These are phyloP conservation scores for Hydractinia echinata DNA, from an alignment of 30 jellyfish, hydroid and myxozoan genomes.

Conservation along the genomic window DNA sequence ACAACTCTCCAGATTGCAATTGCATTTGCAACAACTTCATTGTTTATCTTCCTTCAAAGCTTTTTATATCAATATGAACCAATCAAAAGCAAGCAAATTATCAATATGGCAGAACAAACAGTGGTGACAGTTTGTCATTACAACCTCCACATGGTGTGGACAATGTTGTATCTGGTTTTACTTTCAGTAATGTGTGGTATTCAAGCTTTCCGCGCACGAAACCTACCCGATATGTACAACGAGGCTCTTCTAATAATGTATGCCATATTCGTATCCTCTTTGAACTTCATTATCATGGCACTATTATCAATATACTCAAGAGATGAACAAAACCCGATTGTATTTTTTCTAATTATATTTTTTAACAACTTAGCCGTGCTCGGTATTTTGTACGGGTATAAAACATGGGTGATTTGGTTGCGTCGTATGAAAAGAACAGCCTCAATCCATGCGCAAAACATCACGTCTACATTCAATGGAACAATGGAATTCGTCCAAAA, in stretches of 20 bases:
- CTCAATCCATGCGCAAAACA: no score
- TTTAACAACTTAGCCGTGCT: no score
- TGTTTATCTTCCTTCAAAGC: slow-evolving; percentile 15
- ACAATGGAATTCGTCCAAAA: no score
- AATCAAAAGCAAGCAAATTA: not conserved
- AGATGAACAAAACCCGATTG: no score
- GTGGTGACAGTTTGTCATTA: slow-evolving; percentile 44
- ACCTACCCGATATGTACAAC: slow-evolving; percentile 53
- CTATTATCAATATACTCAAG: no score
- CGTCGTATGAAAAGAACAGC: no score
- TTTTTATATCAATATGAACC: slow-evolving; percentile 28
- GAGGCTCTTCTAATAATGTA: slow-evolving; percentile 64
- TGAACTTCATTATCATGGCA: not conserved
- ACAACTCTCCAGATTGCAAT: slow-evolving; percentile 31
- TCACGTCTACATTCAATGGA: no score
- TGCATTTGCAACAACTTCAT: slow-evolving; percentile 17
- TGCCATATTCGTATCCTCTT: slow-evolving; percentile 26
- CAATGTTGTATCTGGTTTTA: slow-evolving; percentile 28
- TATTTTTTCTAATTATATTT: no score
- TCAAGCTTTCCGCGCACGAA: slow-evolving; percentile 69
- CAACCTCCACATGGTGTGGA: slow-evolving; percentile 22
- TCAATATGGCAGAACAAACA: slow-evolving; percentile 26
- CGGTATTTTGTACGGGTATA: no score
- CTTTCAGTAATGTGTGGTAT: slow-evolving; percentile 40
- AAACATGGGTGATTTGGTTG: no score